These are phyloP conservation scores for Metaphire vulgaris DNA, from an alignment of 1,140 invertebrate genomes.

Conservation along the genomic window DNA sequence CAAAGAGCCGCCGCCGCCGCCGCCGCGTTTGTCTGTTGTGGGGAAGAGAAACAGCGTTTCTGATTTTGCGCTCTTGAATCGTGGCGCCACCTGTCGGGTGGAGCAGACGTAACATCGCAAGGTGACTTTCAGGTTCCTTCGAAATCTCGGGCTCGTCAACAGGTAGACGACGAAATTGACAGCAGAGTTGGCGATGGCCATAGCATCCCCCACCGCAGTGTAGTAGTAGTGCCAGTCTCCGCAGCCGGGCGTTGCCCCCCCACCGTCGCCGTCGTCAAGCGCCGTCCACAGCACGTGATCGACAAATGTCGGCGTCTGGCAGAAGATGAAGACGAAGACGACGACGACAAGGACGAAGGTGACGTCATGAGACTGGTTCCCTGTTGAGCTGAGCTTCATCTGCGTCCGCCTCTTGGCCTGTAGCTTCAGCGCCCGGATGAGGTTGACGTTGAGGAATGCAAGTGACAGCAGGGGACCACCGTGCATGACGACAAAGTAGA, in stretches of 20 bases:
- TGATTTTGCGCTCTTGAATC: too few relatives aligned
- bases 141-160: constrained; percentile 25
- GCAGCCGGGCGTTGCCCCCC: too few relatives aligned
- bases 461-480: constrained; percentile 22
- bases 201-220: constrained; percentile 24
- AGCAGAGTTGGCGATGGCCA: constrained; percentile 27
- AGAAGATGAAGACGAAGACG: constrained; percentile 29
- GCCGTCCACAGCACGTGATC: constrained; percentile 30
- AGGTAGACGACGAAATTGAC: constrained; percentile 30
- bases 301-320: constrained; percentile 29
- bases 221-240: constrained; percentile 31
- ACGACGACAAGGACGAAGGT: constrained; percentile 30
- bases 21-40: too few relatives aligned
- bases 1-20: too few relatives aligned
- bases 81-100: too few relatives aligned
- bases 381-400: background rate
- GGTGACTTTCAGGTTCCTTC: constrained; percentile 17
- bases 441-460: constrained; percentile 28
- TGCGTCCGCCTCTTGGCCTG: background rate
- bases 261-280: constrained; percentile 6
- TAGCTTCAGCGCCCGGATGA: constrained; percentile 24
- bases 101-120: too few relatives aligned
- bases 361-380: constrained; percentile 20
- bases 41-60: too few relatives aligned
- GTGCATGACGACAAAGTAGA: constrained; percentile 29